Evolutionary conservation across 2,888 invertebrate species (phyloP), one percentile per base, ranked within the genome.

Genomic region (Eupithecia subumbrata): DNA sequence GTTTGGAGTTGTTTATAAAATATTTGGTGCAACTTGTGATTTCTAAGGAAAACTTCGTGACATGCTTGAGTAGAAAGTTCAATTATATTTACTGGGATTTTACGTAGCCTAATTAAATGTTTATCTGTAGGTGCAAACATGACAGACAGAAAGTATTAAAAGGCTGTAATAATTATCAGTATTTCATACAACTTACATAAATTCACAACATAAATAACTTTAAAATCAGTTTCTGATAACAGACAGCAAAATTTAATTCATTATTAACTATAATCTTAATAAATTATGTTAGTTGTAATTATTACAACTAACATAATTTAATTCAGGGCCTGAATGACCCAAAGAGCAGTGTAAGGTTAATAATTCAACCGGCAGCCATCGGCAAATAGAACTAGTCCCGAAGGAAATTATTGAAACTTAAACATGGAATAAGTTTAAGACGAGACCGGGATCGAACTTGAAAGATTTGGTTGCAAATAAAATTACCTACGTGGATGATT

Each of bases 331-430:
- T 81, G 85, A 87, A 84, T 88, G 88, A 88, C 88, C 90, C 86
- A 80, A 84, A 84, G 82, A 86, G 81, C 83, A 80, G 79, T 82
- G 83, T 82, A 81, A 83, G 85, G 85, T 92, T 90, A 91, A 91
- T 92, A 91, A 92, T 92, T 91, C 89, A 91, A 86, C 84, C 84
- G 81, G 83, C 86, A 86, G 85, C 84, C 87, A 90, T 91, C 91
- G 85, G 88, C 90, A 91, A 91, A 91, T 87, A 86, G 88, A 85
- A 84, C 86, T 78, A 82, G 84, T 91, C 93, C 91, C 92, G 37
- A 76, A 91, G 92, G 93, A 93, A 92, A 93, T 93, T 90, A 92
- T 89, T 85, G 88, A 89, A 92, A 92, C 91, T 92, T 92, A 91
- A 92, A 91, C 89, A 88, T 79, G 84, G 88, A 89, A 89, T 81